Base-by-base conservation (phyloP, 2,113 vertebrate species). In the Vidua macroura region DNA sequence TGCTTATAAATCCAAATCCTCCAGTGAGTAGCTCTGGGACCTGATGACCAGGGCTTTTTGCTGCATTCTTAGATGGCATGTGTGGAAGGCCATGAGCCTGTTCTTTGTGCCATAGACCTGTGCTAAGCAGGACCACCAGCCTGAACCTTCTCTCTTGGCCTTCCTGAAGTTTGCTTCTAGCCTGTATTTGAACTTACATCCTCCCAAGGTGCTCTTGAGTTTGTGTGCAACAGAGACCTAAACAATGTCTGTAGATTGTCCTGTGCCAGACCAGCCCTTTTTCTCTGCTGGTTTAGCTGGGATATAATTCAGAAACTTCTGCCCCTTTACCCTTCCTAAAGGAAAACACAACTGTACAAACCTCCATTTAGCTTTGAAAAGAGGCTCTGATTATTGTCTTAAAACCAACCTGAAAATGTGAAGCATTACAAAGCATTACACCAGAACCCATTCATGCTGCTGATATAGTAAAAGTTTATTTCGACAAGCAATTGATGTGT, bases 401-500 rank as follows among this genome's bases (percentile, higher is more conserved):
- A 60, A 88, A 94, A 81, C 49, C 83, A 92, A 51, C 66, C 58
- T 86, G 92, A 74, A 90, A 78, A 72, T 79, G 52, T 68, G 64
- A 84, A 82, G 52, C 66, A 66, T 93, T 86, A 81, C 37, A 78
- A 68, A 68, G 37, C 56, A 52, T 75, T 81, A 79, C 31, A 68
- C 49, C n/a, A 69, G 37, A 82, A n/a, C 25, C 64, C 16, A 22
- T 58, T 90, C 44, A 28, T 64, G 58, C 44, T 92, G 75, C 87
- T 90, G 60, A 60, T 75, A 21, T 10, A 92, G 59, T 49, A 74
- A 46, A 96, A 86, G 58, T 96, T 92, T 86, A 81, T 90, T 93
- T 92, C 22, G 88, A 75, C 72, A 75, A 88, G 64, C 48, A 74
- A 37, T 90, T 88, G 72, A 79, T 90, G 60, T 60, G 35, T 90